These are phyloP conservation scores for Periophthalmus modestus DNA, from an alignment of 2,113 vertebrate species.

Conservation along the genomic window DNA sequence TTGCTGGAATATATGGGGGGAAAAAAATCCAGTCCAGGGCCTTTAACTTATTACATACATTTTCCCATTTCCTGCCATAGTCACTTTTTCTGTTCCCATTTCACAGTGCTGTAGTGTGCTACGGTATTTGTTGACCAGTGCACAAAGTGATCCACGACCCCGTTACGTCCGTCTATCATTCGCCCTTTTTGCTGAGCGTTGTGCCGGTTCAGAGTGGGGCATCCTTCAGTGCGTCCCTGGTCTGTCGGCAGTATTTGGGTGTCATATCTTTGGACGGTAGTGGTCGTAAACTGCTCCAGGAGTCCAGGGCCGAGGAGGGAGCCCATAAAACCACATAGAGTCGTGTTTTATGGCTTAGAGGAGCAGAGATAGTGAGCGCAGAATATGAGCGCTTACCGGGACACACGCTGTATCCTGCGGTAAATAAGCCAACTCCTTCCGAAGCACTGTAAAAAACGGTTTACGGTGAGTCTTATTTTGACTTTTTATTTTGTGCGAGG, in stretches of 20 bases:
- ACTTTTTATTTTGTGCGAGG: constrained; percentile 31
- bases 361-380: constrained; percentile 42
- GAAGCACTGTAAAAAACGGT: constrained; percentile 34
- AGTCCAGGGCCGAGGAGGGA: constrained; percentile 40
- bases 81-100: background rate
- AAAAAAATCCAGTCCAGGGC: no score
- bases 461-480: constrained; percentile 33
- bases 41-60: no score
- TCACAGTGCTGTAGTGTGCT: background rate
- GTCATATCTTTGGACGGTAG: constrained; percentile 51
- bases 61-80: background rate
- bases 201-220: constrained; percentile 23
- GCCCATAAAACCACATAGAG: constrained; percentile 35
- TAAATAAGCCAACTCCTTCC: constrained; percentile 40
- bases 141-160: constrained; percentile 11
- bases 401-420: constrained; percentile 30
- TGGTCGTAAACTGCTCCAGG: constrained; percentile 42
- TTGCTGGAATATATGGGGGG: no score
- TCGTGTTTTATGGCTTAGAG: constrained; percentile 53
- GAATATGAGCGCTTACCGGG: constrained; percentile 39
- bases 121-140: background rate
- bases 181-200: constrained; percentile 29
- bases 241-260: constrained; percentile 39
- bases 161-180: constrained; percentile 9
- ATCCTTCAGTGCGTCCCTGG: constrained; percentile 26